Percentiles rank a stretch among this genome's conserved stretches.
phyloP scores from a whole-genome alignment of 2,888 invertebrate species.

The Clitarchus hookeri region DNA sequence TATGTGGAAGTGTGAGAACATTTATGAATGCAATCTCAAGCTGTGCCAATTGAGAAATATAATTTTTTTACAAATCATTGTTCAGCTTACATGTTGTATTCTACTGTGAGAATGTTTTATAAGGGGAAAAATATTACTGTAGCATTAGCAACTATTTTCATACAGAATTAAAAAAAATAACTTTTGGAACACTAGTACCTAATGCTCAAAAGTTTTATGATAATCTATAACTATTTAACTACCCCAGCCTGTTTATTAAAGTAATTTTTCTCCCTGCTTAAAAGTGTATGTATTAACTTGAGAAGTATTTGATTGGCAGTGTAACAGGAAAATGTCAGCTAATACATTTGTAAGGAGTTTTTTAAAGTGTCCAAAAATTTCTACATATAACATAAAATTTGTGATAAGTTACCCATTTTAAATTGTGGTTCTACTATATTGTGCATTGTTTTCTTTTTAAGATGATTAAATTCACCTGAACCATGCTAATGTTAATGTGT shows the following conservation, averaged over 20 bases:
- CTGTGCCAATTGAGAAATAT: slow-evolving; percentile 2
- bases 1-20: not conserved
- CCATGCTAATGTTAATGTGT: too few relatives aligned
- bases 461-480: too few relatives aligned
- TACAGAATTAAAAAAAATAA: slow-evolving; percentile 11
- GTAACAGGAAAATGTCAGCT: not conserved
- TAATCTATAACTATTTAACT: not conserved
- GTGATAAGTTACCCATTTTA: too few relatives aligned
- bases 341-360: not conserved
- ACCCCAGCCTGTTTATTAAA: not conserved
- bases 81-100: slow-evolving; percentile 14
- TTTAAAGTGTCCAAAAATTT: not conserved
- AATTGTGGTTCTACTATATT: too few relatives aligned
- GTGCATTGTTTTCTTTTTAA: too few relatives aligned
- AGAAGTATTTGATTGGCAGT: not conserved
- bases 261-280: not conserved
- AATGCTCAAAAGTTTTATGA: not conserved
- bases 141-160: slow-evolving; percentile 5
- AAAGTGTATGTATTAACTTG: not conserved
- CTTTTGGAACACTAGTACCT: not conserved
- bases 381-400: too few relatives aligned
- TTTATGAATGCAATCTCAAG: not conserved
- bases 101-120: slow-evolving; percentile 14
- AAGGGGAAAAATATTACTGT: not conserved
- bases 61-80: not conserved